Percentiles rank a stretch among this genome's conserved stretches.
phyloP scores from a whole-genome alignment of 2,797 vertebrate species.

The Ctenopoma kingsleyae region DNA sequence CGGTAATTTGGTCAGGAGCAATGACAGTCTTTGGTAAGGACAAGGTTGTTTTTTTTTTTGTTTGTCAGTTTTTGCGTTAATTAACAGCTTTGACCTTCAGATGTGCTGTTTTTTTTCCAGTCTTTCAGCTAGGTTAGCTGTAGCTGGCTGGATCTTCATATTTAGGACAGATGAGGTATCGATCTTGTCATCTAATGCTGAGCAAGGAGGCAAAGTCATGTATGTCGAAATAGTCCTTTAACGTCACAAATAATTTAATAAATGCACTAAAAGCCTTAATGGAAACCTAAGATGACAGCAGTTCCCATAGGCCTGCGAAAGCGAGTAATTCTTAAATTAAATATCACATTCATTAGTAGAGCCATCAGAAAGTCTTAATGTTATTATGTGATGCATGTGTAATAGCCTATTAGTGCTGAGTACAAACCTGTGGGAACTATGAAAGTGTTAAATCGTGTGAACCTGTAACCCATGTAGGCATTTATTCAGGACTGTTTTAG shows the following conservation, averaged over 20 bases:
- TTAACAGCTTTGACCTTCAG: not conserved
- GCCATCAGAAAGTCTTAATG: slow-evolving; percentile 12
- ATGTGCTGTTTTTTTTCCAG: not conserved
- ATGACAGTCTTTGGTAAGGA: no score
- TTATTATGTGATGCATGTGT: slow-evolving; percentile 22
- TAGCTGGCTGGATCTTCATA: not conserved
- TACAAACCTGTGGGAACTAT: slow-evolving; percentile 31
- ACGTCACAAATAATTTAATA: not conserved
- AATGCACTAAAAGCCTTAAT: slow-evolving; percentile 8
- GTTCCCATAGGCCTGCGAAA: slow-evolving; percentile 4
- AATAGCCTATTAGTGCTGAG: slow-evolving; percentile 31
- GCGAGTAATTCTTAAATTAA: slow-evolving; percentile 16
- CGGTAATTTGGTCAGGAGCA: no score
- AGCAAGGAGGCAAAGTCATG: not conserved
- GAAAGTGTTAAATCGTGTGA: slow-evolving; percentile 28
- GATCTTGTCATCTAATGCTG: not conserved
- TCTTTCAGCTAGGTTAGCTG: not conserved
- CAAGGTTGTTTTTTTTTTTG: no score
- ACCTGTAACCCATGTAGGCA: slow-evolving; percentile 18
- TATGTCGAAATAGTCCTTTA: no score
- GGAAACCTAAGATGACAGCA: not conserved
- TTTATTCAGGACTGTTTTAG: slow-evolving; percentile 26
- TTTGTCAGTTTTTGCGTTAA: no score
- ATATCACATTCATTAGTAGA: slow-evolving; percentile 37
- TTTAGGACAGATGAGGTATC: not conserved